A percentile compares a stretch with the other conserved stretches of the same genome.
Conservation (phyloP, 2,113 vertebrate species). For the Pelecanus crispus region DNA sequence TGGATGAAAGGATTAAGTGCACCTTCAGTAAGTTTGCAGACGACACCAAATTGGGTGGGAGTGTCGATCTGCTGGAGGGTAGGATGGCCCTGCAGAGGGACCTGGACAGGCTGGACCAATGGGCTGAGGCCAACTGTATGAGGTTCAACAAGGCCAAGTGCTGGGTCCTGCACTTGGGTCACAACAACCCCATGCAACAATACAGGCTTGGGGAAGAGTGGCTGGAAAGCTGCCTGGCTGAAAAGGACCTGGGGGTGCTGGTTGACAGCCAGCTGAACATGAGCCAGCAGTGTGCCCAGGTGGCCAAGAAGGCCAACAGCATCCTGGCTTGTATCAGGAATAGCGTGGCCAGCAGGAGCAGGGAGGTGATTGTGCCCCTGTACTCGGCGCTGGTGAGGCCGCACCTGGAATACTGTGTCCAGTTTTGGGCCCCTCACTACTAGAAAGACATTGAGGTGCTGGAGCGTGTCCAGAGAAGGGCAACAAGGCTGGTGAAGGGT, state of each 20-base stretch:
- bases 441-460: not conserved
- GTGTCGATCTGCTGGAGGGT: not conserved
- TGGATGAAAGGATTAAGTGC: rapidly evolving
- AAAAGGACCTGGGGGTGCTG: not conserved
- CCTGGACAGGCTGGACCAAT: not conserved
- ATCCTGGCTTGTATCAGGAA: not conserved
- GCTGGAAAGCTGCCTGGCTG: not conserved
- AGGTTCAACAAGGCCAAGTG: not conserved
- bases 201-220: not conserved
- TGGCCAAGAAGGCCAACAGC: not conserved
- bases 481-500: too few relatives aligned
- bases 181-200: not conserved
- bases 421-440: not conserved
- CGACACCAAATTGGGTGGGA: rapidly evolving
- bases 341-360: not conserved
- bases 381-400: not conserved
- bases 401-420: not conserved
- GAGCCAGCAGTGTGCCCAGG: not conserved
- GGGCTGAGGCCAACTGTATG: rapidly evolving
- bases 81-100: not conserved
- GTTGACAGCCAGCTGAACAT: not conserved
- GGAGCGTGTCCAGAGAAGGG: not conserved
- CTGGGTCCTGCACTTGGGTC: rapidly evolving
- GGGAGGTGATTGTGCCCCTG: not conserved
- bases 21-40: too few relatives aligned